Base-by-base conservation (phyloP, 2,113 vertebrate genomes). In the Hippocampus comes region DNA sequence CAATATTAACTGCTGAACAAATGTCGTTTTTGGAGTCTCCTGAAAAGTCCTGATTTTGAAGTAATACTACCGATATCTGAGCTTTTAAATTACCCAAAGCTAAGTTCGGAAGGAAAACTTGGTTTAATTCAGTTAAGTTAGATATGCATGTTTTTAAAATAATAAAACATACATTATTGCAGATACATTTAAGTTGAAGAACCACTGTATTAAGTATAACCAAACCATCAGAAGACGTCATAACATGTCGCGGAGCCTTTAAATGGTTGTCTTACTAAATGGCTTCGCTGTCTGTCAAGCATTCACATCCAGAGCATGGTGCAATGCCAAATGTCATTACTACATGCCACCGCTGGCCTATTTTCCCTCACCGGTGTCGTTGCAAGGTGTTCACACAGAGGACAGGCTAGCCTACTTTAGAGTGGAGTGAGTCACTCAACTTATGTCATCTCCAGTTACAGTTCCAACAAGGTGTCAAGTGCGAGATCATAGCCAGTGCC, bases 361-460 rank as follows among this genome's bases (percentile, higher is more conserved):
- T 63, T 63, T 23, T 41, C 63, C 38, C 10, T 27, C 23, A 59
- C 56, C 56, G 25, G 56, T 12, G 12, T 59, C 25, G 56, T 65
- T n/a, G 11, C 21, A 15, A 65, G 63, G 9, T 43, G 34, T 70
- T 60, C 10, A 71, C 67, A n/a, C 23, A 23, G 70, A 60, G 23
- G 23, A 38, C 55, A 55, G 48, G 41, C 49, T 80, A 76, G 41
- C 71, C 79, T 74, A 69, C 77, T 78, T 87, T 83, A 71, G 34
- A 55, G 11, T 71, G 78, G 34, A 55, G 11, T 77, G 78, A 86
- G 80, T 86, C 84, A 85, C 77, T 21, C 27, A 74, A 72, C 82
- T 86, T 85, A 87, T 84, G 80, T 87, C 85, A 87, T 76, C 78
- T 71, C 76, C 71, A 87, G 82, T 82, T 91, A 88, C 87, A 91